These are phyloP conservation scores for Apis florea DNA, from an alignment of 1,140 invertebrate genomes.

Conservation along the genomic window DNA sequence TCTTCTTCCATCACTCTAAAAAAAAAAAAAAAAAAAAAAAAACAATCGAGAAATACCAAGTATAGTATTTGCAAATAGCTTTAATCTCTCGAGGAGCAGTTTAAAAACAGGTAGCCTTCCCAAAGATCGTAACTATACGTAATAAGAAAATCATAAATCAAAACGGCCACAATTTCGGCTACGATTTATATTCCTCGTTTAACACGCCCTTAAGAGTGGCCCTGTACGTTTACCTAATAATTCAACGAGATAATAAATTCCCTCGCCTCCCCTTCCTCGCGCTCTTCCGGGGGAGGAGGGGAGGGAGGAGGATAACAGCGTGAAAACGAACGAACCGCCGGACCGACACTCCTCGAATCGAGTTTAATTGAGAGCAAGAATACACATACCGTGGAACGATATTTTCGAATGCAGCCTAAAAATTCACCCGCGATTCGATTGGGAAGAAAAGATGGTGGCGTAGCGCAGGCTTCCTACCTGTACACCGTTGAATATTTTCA, in stretches of 20 bases:
- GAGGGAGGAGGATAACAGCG: constrained; percentile 1
- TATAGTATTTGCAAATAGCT: neutral
- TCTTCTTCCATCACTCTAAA: neutral
- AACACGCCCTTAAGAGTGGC: constrained; percentile 3
- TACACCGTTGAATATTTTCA: constrained; percentile 61
- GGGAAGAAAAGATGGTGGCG: no score
- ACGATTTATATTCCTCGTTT: constrained; percentile 15
- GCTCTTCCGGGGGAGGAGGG: neutral
- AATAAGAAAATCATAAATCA: constrained; percentile 15
- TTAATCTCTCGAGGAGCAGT: neutral
- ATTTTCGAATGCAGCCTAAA: neutral
- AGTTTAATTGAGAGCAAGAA: constrained; percentile 10
- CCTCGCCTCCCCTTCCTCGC: neutral
- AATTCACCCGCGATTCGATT: neutral
- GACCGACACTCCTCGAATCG: neutral
- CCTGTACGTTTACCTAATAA: constrained; percentile 15
- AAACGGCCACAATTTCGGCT: neutral
- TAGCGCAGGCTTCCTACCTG: constrained; percentile 51
- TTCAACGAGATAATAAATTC: constrained; percentile 18
- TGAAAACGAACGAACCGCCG: neutral
- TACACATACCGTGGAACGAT: neutral
- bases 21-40: neutral
- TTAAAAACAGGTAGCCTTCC: neutral
- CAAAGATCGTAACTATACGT: neutral
- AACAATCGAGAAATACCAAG: neutral